Evolutionary conservation across 1,140 invertebrate genomes (phyloP).

Genomic region (Drosophila littoralis): DNA sequence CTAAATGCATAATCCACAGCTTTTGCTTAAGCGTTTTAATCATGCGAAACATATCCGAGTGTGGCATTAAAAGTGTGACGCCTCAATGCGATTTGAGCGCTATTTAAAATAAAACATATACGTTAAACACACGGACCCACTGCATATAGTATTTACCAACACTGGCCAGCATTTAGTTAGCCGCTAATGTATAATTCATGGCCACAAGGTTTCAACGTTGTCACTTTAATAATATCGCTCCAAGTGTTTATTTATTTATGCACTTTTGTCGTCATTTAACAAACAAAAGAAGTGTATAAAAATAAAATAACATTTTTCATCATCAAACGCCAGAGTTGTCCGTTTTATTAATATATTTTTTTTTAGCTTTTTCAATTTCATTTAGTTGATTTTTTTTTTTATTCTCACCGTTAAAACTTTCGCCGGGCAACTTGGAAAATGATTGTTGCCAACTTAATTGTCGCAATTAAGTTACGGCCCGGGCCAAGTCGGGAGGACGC

Average conservation of each 20-base stretch:
- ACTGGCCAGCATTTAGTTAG: constrained; percentile 1
- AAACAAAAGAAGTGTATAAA: not conserved
- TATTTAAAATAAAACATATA: too few relatives aligned
- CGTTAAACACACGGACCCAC: too few relatives aligned
- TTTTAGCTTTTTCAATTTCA: constrained; percentile 13
- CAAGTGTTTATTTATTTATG: constrained; percentile 30
- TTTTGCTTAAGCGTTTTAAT: too few relatives aligned
- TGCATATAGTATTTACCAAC: constrained; percentile 9
- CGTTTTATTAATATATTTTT: constrained; percentile 1
- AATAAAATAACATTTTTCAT: constrained; percentile 16
- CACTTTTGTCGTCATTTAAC: constrained; percentile 13
- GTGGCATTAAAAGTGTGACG: not conserved
- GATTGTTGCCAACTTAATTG: constrained; percentile 58
- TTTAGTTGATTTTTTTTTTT: constrained; percentile 8
- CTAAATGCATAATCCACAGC: too few relatives aligned
- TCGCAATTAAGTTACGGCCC: constrained; percentile 48
- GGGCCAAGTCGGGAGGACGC: not conserved
- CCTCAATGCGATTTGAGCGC: too few relatives aligned
- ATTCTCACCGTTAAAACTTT: constrained; percentile 36
- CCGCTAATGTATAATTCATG: constrained; percentile 1
- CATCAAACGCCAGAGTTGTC: constrained; percentile 30
- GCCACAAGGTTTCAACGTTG: not conserved
- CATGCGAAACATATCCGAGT: too few relatives aligned
- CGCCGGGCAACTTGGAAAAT: constrained; percentile 46
- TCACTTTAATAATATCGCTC: not conserved